A percentile compares a stretch with the other conserved stretches of the same genome.
Conservation (phyloP, 2,113 vertebrate genomes). For the Pelobates fuscus region DNA sequence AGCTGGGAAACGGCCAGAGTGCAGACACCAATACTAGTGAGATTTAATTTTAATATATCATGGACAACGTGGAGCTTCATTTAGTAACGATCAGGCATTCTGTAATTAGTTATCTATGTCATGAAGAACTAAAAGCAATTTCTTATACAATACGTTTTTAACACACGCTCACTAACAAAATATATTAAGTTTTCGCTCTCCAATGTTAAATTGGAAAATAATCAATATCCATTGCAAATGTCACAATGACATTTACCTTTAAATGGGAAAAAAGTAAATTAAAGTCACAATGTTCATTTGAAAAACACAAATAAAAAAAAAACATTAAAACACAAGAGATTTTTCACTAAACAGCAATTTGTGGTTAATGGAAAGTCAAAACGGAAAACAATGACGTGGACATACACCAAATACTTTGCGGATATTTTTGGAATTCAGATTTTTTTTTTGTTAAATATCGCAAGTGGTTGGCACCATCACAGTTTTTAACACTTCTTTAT, state of each 20-base stretch:
- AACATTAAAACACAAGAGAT: too few relatives aligned
- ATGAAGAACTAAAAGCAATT: constrained; percentile 13
- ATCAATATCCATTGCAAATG: not conserved
- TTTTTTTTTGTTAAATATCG: too few relatives aligned
- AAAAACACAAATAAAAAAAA: too few relatives aligned
- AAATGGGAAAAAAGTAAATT: not conserved
- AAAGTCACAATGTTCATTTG: not conserved
- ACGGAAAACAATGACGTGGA: too few relatives aligned
- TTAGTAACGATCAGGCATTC: constrained; percentile 31
- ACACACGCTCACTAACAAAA: not conserved
- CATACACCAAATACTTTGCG: too few relatives aligned
- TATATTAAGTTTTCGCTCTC: constrained; percentile 2
- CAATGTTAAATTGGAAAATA: not conserved
- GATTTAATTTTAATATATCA: constrained; percentile 40
- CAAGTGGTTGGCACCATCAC: too few relatives aligned
- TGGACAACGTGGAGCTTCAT: constrained; percentile 15
- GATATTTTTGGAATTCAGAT: too few relatives aligned
- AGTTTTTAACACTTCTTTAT: too few relatives aligned
- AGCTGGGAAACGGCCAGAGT: constrained; percentile 65
- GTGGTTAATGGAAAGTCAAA: too few relatives aligned
- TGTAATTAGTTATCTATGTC: constrained; percentile 44
- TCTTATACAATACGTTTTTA: constrained; percentile 2
- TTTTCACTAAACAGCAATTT: too few relatives aligned
- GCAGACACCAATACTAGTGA: constrained; percentile 46
- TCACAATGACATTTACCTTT: not conserved